Evolutionary conservation across 2,113 vertebrate species (phyloP).

Genomic region (Smithornis capensis): DNA sequence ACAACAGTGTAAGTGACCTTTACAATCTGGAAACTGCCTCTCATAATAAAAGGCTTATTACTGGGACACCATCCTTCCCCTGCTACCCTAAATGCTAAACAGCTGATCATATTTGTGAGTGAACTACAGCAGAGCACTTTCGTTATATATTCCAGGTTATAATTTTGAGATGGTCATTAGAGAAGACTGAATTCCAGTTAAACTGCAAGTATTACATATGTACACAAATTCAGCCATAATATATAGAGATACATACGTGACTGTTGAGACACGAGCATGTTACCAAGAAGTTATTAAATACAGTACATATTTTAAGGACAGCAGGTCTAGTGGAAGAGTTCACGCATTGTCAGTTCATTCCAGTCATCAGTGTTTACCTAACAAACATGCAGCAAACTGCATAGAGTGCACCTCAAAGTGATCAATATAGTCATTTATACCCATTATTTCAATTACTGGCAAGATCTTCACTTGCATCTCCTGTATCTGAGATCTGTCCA

Average conservation of each 20-base stretch:
- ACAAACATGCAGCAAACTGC: slow-evolving; percentile 56
- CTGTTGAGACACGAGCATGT: slow-evolving; percentile 51
- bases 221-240: slow-evolving; percentile 62
- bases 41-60: slow-evolving; percentile 6
- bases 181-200: slow-evolving; percentile 51
- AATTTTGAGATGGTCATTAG: slow-evolving; percentile 34
- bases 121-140: slow-evolving; percentile 38
- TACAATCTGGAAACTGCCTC: slow-evolving; percentile 4
- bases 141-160: slow-evolving; percentile 15
- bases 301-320: slow-evolving; percentile 63
- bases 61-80: neutral
- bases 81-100: slow-evolving; percentile 16
- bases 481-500: slow-evolving; percentile 77
- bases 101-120: slow-evolving; percentile 28
- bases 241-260: slow-evolving; percentile 10
- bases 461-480: slow-evolving; percentile 83
- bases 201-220: slow-evolving; percentile 44
- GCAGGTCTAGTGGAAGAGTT: slow-evolving; percentile 64
- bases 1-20: slow-evolving; percentile 19
- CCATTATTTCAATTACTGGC: slow-evolving; percentile 70
- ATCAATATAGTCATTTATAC: slow-evolving; percentile 26
- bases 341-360: slow-evolving; percentile 57
- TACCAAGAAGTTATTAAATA: slow-evolving; percentile 54
- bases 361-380: slow-evolving; percentile 57
- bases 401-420: slow-evolving; percentile 35